phyloP scores from a whole-genome alignment of 1,140 invertebrate genomes.

The Heliconius hermathena region DNA sequence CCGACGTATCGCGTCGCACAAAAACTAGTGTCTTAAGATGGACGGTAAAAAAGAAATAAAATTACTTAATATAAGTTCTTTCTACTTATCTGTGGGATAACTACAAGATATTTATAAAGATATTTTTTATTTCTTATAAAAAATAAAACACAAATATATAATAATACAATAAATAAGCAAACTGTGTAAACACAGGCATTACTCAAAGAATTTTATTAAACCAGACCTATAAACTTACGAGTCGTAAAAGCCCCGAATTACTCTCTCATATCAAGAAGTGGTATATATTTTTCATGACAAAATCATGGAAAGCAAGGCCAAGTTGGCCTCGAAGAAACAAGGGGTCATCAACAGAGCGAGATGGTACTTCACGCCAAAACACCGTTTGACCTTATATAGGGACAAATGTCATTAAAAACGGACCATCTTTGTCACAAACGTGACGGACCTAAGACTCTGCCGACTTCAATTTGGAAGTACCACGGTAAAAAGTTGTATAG shows the following conservation, averaged over 20 bases:
- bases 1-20: too few relatives aligned
- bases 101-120: not conserved
- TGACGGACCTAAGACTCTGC: slow-evolving; percentile 25
- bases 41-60: too few relatives aligned
- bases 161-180: not conserved
- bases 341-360: too few relatives aligned
- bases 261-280: not conserved
- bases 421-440: slow-evolving; percentile 30
- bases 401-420: slow-evolving; percentile 9
- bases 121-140: too few relatives aligned
- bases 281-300: not conserved
- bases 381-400: too few relatives aligned
- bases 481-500: slow-evolving; percentile 30
- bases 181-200: not conserved
- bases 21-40: too few relatives aligned
- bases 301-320: too few relatives aligned
- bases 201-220: not conserved
- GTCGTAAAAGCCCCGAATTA: slow-evolving; percentile 3
- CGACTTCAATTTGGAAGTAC: slow-evolving; percentile 35
- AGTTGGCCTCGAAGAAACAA: too few relatives aligned
- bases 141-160: not conserved
- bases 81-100: not conserved
- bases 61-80: too few relatives aligned
- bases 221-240: not conserved
- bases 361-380: too few relatives aligned